Evolutionary conservation across 2,888 invertebrate genomes (phyloP).

Genomic region (Himalopsyche japonica): DNA sequence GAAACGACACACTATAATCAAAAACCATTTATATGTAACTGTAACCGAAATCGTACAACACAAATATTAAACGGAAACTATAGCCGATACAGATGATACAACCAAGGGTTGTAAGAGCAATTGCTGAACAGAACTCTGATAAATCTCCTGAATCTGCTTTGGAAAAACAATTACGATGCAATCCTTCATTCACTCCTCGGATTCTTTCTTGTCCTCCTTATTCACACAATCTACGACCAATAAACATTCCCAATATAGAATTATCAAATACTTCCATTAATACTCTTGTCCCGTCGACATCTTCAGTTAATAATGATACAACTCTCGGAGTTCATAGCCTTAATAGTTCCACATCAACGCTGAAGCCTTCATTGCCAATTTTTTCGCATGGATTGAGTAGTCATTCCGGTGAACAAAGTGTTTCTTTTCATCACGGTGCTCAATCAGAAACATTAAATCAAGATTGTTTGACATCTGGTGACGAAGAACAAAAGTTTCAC

Average conservation of each 20-base stretch:
- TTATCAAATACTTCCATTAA: slow-evolving; percentile 34
- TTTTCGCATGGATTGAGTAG: slow-evolving; percentile 49
- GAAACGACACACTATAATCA: neutral
- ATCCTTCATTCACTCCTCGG: slow-evolving; percentile 57
- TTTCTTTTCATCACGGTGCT: slow-evolving; percentile 40
- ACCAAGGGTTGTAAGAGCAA: slow-evolving; percentile 57
- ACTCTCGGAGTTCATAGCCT: neutral
- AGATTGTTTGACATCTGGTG: slow-evolving; percentile 45
- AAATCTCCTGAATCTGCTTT: slow-evolving; percentile 52
- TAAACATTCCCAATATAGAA: slow-evolving; percentile 29
- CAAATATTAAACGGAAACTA: slow-evolving; percentile 41
- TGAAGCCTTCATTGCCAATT: slow-evolving; percentile 54
- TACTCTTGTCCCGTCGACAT: slow-evolving; percentile 49
- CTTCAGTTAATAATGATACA: slow-evolving; percentile 42
- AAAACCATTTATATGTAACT: neutral
- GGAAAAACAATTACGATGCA: slow-evolving; percentile 57
- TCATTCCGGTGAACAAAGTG: slow-evolving; percentile 44
- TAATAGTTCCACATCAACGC: slow-evolving; percentile 47
- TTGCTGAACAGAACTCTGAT: slow-evolving; percentile 48
- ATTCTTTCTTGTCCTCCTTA: slow-evolving; percentile 55
- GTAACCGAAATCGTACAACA: too few species aligned
- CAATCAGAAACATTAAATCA: slow-evolving; percentile 47
- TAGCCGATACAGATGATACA: slow-evolving; percentile 64
- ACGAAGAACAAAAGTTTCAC: slow-evolving; percentile 52
- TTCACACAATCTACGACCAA: slow-evolving; percentile 44